Evolutionary conservation across 2,888 invertebrate genomes (phyloP).

Genomic region (Pegoplata infirma): DNA sequence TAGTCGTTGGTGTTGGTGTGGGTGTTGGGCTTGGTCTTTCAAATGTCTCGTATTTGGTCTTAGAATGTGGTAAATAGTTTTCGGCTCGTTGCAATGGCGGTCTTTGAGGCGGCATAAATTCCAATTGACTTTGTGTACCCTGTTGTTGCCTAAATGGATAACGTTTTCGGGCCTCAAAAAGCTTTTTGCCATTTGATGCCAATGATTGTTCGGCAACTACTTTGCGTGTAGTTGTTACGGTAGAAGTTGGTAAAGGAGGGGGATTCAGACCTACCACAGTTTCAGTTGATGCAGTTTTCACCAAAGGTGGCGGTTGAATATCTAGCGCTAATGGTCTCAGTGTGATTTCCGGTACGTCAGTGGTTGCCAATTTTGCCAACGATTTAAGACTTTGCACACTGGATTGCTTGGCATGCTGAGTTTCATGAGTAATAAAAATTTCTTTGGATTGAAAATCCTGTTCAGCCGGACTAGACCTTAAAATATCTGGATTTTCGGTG

Average conservation of each 20-base stretch:
- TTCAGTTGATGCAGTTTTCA: constrained; percentile 63
- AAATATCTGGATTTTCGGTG: not conserved
- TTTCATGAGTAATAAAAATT: not conserved
- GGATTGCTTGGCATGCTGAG: not conserved
- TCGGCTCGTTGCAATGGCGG: not conserved
- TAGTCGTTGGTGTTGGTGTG: not conserved
- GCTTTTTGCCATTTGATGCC: not conserved
- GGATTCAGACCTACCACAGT: constrained; percentile 81
- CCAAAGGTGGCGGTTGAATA: not conserved
- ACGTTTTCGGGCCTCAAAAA: not conserved
- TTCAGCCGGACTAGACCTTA: not conserved
- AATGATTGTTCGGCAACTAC: not conserved
- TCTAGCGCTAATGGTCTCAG: not conserved
- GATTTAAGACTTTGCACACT: not conserved
- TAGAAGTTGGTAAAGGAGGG: constrained; percentile 78
- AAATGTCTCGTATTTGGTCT: not conserved
- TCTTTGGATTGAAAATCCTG: no score
- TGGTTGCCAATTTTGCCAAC: no score
- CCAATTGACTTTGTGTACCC: not conserved
- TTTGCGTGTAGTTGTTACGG: constrained; percentile 9
- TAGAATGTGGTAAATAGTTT: not conserved
- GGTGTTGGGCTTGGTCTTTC: not conserved
- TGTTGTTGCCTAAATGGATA: no score
- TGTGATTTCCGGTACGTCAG: not conserved
- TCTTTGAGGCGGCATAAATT: not conserved